Conservation (phyloP, 2,113 vertebrate species). For the Aramus guarauna region DNA sequence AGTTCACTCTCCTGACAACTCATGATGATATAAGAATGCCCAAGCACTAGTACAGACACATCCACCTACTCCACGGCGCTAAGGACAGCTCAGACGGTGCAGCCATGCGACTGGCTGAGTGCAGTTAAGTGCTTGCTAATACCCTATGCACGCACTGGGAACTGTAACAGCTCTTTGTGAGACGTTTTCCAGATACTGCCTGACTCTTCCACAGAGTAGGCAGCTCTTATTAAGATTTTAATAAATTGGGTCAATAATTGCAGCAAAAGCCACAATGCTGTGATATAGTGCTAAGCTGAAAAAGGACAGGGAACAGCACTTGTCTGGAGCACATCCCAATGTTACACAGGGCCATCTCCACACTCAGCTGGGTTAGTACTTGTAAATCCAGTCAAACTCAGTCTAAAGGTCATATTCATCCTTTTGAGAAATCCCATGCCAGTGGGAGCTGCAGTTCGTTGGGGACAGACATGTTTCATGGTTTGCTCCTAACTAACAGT, state of each 20-base stretch:
- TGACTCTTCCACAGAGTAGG: background rate
- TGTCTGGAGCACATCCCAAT: background rate
- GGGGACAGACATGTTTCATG: background rate
- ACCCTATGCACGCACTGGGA: background rate
- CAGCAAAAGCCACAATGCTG: background rate
- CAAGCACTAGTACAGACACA: background rate
- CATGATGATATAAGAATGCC: background rate
- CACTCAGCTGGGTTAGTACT: background rate
- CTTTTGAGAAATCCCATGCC: background rate
- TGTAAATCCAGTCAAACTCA: background rate
- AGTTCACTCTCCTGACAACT: background rate
- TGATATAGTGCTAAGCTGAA: background rate
- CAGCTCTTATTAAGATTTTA: constrained; percentile 12
- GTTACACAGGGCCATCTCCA: background rate
- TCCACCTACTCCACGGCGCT: background rate
- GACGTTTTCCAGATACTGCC: background rate
- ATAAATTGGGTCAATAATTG: constrained; percentile 16
- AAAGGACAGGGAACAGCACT: constrained; percentile 6
- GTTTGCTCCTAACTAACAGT: background rate
- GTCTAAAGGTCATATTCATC: background rate
- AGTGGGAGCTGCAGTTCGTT: background rate
- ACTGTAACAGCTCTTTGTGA: background rate
- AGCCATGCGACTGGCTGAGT: background rate
- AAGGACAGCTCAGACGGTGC: background rate
- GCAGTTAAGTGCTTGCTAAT: constrained; percentile 23